Base-by-base conservation (phyloP, 2,797 vertebrate genomes). In the Sphaeramia orbicularis region DNA sequence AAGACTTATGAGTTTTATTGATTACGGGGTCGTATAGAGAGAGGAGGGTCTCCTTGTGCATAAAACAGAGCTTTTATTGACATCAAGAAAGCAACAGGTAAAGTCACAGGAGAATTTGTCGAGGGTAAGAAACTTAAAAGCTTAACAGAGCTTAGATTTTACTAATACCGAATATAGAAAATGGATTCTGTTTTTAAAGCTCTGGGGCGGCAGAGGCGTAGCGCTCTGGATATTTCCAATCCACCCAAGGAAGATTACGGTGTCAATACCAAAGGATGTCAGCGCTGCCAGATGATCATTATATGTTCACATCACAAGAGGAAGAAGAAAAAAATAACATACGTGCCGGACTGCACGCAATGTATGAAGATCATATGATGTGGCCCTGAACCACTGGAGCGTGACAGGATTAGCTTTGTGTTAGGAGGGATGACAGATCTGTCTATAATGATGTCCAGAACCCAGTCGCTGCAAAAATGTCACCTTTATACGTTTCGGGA, bases 1-100 rank as follows among this genome's bases (percentile, higher is more conserved):
- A 85, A 83, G 65, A 85, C 80, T 89, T 85, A 86, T 82, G 85
- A 84, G 76, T 62, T 78, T 72, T 89, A 91, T 90, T 81, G 87
- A 91, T 90, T 78, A 78, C 54, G 44, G 43, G 30, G 70, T 80
- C 10, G 50, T 78, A 69, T 44, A 41, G 47, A 50, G 65, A 42
- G 41, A 7, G 10, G 4, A 13, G 65, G 40, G 42, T 24, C 44
- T 45, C 51, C 38, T 15, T 38, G 36, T 68, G 65, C 56, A 69
- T 61, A 72, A 75, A 70, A 68, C 52, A 54, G 12, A 50, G 64
- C 42, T 73, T 76, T 73, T 76, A 59, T 60, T 78, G 58, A 72
- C 69, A 76, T 50, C 24, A 35, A 51, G 66, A 10, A 27, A n/a
- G 50, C 69, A 78, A 80, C 80, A 81, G 60, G 70, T 78, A 69